Conservation (phyloP, 2,797 vertebrate genomes). For the Geotrypetes seraphini region DNA sequence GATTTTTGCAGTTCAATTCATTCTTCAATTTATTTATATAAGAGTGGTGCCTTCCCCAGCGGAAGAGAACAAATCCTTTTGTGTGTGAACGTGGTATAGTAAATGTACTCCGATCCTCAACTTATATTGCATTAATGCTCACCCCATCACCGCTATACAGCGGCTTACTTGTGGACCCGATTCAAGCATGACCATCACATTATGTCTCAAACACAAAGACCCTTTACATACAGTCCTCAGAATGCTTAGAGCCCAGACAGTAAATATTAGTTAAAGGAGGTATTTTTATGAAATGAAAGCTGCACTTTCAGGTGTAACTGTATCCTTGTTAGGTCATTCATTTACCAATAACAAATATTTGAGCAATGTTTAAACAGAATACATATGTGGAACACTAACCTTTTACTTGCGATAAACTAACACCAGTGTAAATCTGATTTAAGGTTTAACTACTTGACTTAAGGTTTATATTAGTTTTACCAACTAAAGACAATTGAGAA, state of each 20-base stretch:
- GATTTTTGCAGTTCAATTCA: too few species aligned
- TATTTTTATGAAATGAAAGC: conserved; percentile 2
- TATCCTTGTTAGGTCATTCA: conserved; percentile 10
- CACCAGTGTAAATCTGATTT: conserved; percentile 2
- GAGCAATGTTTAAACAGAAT: conserved; percentile 14
- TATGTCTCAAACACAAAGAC: too few species aligned
- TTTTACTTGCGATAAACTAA: conserved; percentile 12
- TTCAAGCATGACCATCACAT: too few species aligned
- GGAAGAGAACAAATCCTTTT: too few species aligned
- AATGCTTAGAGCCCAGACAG: conserved; percentile 26
- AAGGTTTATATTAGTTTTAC: not conserved
- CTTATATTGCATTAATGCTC: too few species aligned
- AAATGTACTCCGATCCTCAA: too few species aligned
- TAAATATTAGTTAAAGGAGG: conserved; percentile 17
- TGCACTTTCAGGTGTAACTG: conserved; percentile 4
- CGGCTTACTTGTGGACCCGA: too few species aligned
- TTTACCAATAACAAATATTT: conserved; percentile 15
- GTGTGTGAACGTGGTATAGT: too few species aligned
- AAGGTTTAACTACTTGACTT: conserved; percentile 9
- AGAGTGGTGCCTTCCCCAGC: too few species aligned
- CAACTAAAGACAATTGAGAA: not conserved
- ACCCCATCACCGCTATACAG: too few species aligned
- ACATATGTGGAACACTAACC: not conserved
- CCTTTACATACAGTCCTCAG: too few species aligned
- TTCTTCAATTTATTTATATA: too few species aligned